phyloP scores from a whole-genome alignment of 2,113 vertebrate species.

The Apodemus speciosus region DNA sequence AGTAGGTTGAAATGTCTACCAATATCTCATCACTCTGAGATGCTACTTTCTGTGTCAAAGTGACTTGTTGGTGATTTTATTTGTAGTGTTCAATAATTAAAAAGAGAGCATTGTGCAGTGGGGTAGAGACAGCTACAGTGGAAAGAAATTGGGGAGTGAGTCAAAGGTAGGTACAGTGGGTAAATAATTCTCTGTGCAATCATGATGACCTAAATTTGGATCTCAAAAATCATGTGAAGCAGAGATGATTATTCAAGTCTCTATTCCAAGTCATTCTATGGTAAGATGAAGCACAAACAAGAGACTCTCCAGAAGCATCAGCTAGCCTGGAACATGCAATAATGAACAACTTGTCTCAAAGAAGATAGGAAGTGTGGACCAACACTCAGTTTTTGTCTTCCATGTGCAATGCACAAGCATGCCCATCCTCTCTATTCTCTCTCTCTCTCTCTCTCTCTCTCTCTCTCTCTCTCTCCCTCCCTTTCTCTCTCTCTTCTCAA shows the following conservation, averaged over 20 bases:
- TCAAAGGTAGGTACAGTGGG: not conserved
- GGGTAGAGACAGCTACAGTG: rapidly evolving
- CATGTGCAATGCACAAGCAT: not conserved
- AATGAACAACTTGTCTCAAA: not conserved
- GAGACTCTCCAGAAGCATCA: not conserved
- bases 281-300: not conserved
- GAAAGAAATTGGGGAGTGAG: not conserved
- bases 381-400: not conserved
- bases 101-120: not conserved
- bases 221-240: no score
- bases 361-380: not conserved
- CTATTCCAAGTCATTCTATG: no score
- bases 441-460: not conserved
- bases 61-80: not conserved
- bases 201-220: not conserved
- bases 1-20: not conserved
- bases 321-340: no score
- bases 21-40: not conserved
- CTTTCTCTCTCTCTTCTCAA: not conserved
- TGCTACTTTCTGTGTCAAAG: not conserved
- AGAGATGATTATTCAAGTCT: not conserved
- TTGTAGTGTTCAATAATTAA: constrained; percentile 23
- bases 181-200: not conserved
- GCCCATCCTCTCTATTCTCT: not conserved
- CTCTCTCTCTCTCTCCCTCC: not conserved